phyloP scores from a whole-genome alignment of 1,140 invertebrate genomes.

The Colletes gigas region DNA sequence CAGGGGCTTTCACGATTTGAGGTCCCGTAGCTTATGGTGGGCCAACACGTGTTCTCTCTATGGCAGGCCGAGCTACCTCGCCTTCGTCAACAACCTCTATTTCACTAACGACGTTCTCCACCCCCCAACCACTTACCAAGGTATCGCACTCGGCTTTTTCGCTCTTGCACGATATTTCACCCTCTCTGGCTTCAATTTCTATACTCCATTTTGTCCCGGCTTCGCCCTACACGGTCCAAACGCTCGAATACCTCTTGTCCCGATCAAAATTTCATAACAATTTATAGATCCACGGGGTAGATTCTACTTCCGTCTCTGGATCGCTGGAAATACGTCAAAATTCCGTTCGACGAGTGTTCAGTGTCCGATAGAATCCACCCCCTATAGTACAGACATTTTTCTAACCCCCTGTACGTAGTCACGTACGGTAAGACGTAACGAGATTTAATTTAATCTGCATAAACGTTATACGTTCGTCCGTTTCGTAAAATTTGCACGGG shows the following conservation, averaged over 20 bases:
- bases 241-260: no score
- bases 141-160: slow-evolving; percentile 69
- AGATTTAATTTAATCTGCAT: neutral
- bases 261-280: no score
- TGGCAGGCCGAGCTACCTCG: slow-evolving; percentile 72
- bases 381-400: no score
- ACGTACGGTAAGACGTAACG: neutral
- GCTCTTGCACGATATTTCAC: slow-evolving; percentile 41
- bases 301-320: no score
- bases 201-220: no score
- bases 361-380: no score
- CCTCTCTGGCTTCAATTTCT: slow-evolving; percentile 8
- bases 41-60: slow-evolving; percentile 71
- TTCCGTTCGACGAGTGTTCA: no score
- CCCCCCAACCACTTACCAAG: slow-evolving; percentile 75
- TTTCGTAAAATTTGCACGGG: slow-evolving; percentile 6
- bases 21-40: slow-evolving; percentile 78
- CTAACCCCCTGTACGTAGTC: no score
- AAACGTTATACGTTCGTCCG: neutral
- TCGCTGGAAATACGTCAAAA: no score
- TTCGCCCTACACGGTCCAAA: no score
- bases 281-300: no score
- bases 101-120: slow-evolving; percentile 78
- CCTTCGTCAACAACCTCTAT: slow-evolving; percentile 78
- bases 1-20: slow-evolving; percentile 74